Evolutionary conservation across 2,888 invertebrate species (phyloP).

Genomic region (Agriopis leucophaearia): DNA sequence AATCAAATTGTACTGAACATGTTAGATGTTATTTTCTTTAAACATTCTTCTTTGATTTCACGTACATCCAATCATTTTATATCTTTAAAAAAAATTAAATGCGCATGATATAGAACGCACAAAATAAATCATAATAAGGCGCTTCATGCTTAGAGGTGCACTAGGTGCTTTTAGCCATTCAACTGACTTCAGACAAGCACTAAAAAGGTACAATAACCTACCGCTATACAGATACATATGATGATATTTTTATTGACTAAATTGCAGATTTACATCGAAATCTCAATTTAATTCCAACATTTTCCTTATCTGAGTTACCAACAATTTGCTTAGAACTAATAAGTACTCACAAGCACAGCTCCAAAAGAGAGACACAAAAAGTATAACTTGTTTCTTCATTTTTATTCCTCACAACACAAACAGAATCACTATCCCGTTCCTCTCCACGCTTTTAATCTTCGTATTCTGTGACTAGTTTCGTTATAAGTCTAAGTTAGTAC

Average conservation of each 20-base stretch:
- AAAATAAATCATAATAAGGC: too few species aligned
- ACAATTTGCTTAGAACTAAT: background rate
- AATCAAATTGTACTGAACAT: too few species aligned
- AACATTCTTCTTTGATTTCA: too few species aligned
- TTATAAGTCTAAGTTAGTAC: slow-evolving; percentile 20
- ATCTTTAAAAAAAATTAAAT: too few species aligned
- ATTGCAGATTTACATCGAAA: background rate
- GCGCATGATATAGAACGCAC: too few species aligned
- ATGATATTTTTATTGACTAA: background rate
- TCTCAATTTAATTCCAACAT: background rate
- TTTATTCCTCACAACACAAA: slow-evolving; percentile 46
- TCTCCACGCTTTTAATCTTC: slow-evolving; percentile 13
- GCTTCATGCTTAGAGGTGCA: too few species aligned
- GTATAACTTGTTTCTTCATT: slow-evolving; percentile 60
- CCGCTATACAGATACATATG: background rate
- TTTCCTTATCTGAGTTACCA: slow-evolving; percentile 26
- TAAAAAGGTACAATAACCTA: too few species aligned
- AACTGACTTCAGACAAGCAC: too few species aligned
- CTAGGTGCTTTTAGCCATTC: too few species aligned
- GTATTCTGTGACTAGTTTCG: slow-evolving; percentile 32
- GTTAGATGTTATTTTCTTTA: too few species aligned
- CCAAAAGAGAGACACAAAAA: slow-evolving; percentile 62
- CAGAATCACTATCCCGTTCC: slow-evolving; percentile 42
- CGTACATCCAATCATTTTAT: too few species aligned
- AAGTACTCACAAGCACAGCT: slow-evolving; percentile 61